Conservation (phyloP, 2,113 vertebrate species). For the Catagonus wagneri region DNA sequence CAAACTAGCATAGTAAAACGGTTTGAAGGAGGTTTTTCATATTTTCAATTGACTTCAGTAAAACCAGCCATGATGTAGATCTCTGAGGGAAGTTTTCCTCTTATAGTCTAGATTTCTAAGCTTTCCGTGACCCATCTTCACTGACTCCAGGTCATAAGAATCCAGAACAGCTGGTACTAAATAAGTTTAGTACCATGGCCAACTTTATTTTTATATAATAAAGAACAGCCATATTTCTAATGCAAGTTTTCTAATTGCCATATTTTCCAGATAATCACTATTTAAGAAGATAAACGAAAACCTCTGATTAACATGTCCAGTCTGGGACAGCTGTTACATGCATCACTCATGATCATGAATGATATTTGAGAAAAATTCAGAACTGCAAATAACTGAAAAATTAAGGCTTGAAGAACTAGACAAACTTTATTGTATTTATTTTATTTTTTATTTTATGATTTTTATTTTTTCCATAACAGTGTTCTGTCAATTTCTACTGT, state of each 20-base stretch:
- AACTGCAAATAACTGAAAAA: not conserved
- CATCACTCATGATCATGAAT: not conserved
- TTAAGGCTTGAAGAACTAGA: not conserved
- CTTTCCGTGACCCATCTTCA: not conserved
- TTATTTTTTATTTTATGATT: no score
- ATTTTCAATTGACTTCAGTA: not conserved
- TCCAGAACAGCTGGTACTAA: not conserved
- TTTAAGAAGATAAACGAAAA: not conserved
- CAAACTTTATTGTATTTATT: no score
- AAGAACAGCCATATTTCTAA: not conserved
- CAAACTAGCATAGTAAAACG: not conserved
- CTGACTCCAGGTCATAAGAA: not conserved
- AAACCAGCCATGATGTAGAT: no score
- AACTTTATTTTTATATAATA: not conserved
- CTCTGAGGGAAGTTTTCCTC: not conserved
- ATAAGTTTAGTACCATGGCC: no score
- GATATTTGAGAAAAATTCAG: not conserved
- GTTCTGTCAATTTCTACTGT: no score
- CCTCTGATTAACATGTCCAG: not conserved
- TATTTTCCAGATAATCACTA: not conserved
- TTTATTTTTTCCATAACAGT: no score
- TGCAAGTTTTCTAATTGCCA: not conserved
- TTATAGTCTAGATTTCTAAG: not conserved
- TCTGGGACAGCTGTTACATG: not conserved
- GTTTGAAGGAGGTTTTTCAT: not conserved